Evolutionary conservation across 2,888 invertebrate genomes (phyloP).

Genomic region (Zhengitettix transpicula): DNA sequence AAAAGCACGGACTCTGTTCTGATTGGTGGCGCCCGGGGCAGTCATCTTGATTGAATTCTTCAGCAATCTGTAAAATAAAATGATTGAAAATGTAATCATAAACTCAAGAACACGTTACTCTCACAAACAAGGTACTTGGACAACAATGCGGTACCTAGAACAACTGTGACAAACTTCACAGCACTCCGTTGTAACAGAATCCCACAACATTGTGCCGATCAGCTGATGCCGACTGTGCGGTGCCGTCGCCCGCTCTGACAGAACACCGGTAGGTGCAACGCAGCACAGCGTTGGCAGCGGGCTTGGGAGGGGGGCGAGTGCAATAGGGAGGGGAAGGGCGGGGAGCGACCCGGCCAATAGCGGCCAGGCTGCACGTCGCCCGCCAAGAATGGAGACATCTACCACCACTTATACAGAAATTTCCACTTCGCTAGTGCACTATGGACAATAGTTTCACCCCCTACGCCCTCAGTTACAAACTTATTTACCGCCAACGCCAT

Average conservation of each 20-base stretch:
- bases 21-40: no score
- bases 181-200: not conserved
- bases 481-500: no score
- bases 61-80: conserved; percentile 4
- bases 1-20: no score
- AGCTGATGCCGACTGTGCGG: not conserved
- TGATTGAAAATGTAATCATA: not conserved
- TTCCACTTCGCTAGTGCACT: not conserved
- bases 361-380: not conserved
- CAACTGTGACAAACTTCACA: conserved; percentile 10
- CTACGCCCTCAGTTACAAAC: no score
- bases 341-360: not conserved
- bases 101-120: not conserved
- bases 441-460: no score
- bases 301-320: not conserved
- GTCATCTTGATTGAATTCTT: conserved; percentile 5
- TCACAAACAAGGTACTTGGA: not conserved
- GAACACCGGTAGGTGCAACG: not conserved
- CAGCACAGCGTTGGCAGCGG: not conserved
- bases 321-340: not conserved
- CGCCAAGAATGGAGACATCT: not conserved
- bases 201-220: not conserved
- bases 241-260: not conserved
- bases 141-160: conserved; percentile 5
- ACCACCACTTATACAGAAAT: not conserved